phyloP scores from a whole-genome alignment of 2,888 invertebrate genomes.

The Oxystoma pomonae region DNA sequence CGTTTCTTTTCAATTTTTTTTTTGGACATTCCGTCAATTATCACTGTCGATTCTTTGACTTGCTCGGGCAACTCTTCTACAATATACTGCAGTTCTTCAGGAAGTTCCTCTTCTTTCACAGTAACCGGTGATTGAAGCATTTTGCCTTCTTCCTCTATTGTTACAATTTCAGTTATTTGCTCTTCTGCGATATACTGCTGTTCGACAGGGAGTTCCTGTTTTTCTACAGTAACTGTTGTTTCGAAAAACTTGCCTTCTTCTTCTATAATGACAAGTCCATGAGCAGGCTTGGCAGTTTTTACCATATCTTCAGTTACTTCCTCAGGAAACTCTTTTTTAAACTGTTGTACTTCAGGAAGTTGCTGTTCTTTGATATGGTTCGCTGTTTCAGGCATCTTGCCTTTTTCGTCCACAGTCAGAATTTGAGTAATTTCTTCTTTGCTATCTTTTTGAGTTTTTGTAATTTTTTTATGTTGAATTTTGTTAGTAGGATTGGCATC shows the following conservation, averaged over 20 bases:
- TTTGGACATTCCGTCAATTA: constrained; percentile 29
- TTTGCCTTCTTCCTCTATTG: constrained; percentile 34
- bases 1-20: constrained; percentile 36
- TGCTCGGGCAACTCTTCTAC: constrained; percentile 30
- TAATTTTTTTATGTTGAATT: constrained; percentile 38
- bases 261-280: constrained; percentile 38
- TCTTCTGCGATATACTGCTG: constrained; percentile 40
- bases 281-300: constrained; percentile 35
- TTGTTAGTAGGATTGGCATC: constrained; percentile 45
- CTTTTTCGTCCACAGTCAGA: constrained; percentile 35
- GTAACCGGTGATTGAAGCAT: constrained; percentile 31
- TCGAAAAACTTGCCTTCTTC: constrained; percentile 36
- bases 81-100: constrained; percentile 19
- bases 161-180: constrained; percentile 36
- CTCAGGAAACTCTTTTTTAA: constrained; percentile 35
- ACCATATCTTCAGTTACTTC: constrained; percentile 42
- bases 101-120: constrained; percentile 29
- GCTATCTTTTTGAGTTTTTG: constrained; percentile 44
- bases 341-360: constrained; percentile 29
- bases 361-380: constrained; percentile 26
- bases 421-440: constrained; percentile 38
- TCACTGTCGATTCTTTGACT: constrained; percentile 30
- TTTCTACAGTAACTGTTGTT: constrained; percentile 32
- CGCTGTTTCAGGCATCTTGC: constrained; percentile 39
- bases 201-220: constrained; percentile 35